A percentile compares a stretch with the other conserved stretches of the same genome.
Conservation (phyloP, 2,888 invertebrate species). For the Pollenia amentaria region DNA sequence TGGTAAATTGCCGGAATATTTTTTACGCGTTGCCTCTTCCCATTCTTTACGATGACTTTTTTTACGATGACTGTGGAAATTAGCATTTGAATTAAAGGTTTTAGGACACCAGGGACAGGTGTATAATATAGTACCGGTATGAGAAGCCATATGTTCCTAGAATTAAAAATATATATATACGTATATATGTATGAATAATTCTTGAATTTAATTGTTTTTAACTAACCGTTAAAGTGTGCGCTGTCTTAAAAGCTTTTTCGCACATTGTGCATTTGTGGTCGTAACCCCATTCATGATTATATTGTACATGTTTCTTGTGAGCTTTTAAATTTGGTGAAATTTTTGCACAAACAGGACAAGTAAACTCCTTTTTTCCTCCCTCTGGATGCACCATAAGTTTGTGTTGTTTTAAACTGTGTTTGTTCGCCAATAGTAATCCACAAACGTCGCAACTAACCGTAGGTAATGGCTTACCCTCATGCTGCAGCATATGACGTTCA, state of each 20-base stretch:
- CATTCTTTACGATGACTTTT: conserved; percentile 82
- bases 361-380: conserved; percentile 79
- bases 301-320: conserved; percentile 80
- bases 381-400: conserved; percentile 81
- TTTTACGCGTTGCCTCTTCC: conserved; percentile 77
- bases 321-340: conserved; percentile 80
- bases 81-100: conserved; percentile 82
- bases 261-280: conserved; percentile 82
- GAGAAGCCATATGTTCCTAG: conserved; percentile 83
- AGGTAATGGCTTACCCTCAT: conserved; percentile 79
- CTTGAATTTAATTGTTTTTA: neutral
- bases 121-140: conserved; percentile 80
- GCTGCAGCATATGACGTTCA: conserved; percentile 81
- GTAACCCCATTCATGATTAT: conserved; percentile 80
- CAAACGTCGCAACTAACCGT: conserved; percentile 81
- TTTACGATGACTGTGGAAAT: conserved; percentile 82
- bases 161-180: conserved; percentile 6
- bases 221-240: conserved; percentile 81
- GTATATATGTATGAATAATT: neutral
- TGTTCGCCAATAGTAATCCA: conserved; percentile 79
- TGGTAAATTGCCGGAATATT: conserved; percentile 66
- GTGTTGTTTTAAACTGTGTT: conserved; percentile 81
- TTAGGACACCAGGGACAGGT: conserved; percentile 81
- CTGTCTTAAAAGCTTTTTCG: conserved; percentile 82
- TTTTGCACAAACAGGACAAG: conserved; percentile 80